Evolutionary conservation across 2,113 vertebrate genomes (phyloP).

Genomic region (Mus pahari): DNA sequence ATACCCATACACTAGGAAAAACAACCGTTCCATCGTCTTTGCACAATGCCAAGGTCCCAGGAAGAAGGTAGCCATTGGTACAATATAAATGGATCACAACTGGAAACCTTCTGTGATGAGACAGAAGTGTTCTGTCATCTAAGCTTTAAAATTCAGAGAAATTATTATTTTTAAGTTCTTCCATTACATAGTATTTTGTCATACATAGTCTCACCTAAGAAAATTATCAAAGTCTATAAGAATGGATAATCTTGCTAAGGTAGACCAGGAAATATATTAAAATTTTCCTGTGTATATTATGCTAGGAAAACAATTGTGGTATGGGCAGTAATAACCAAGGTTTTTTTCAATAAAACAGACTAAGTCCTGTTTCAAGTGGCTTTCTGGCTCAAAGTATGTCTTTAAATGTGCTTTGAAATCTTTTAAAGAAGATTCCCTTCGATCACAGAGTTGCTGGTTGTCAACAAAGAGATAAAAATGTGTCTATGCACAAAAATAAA

Average conservation of each 20-base stretch:
- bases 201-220: not conserved
- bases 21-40: not conserved
- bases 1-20: not conserved
- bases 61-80: not conserved
- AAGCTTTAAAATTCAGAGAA: not conserved
- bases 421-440: not conserved
- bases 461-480: not conserved
- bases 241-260: not conserved
- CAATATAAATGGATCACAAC: not conserved
- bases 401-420: not conserved
- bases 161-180: not conserved
- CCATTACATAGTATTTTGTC: not conserved
- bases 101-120: accelerated
- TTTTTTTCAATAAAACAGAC: not conserved
- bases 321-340: not conserved
- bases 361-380: not conserved
- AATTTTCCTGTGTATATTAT: not conserved
- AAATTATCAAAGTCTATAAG: not conserved
- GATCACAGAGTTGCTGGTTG: not conserved
- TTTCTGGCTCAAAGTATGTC: not conserved
- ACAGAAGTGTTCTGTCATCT: too few relatives aligned
- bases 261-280: not conserved
- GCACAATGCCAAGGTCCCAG: accelerated
- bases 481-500: not conserved
- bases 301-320: not conserved